Conservation (phyloP, 1,140 invertebrate species). For the Drosophila arizonae region DNA sequence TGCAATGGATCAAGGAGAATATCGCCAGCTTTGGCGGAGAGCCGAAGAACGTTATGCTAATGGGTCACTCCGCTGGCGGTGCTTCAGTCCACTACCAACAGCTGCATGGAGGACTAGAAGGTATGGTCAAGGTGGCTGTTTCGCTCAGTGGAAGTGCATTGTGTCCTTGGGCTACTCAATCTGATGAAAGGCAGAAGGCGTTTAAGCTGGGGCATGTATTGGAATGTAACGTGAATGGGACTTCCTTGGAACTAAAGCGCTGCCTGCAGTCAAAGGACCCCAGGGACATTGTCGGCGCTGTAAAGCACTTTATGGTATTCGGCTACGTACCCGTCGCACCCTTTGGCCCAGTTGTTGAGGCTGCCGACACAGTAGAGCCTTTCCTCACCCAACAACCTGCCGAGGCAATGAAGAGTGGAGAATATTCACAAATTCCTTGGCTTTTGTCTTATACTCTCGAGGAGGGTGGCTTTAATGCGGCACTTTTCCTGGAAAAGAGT, state of each 20-base stretch:
- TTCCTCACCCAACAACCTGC: slow-evolving; percentile 84
- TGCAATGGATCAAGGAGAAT: slow-evolving; percentile 86
- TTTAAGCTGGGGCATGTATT: slow-evolving; percentile 84
- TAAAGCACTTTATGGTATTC: slow-evolving; percentile 70
- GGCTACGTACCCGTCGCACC: slow-evolving; percentile 85
- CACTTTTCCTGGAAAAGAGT: slow-evolving; percentile 46
- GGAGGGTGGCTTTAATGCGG: slow-evolving; percentile 84
- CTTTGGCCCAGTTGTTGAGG: slow-evolving; percentile 85
- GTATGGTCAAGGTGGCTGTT: slow-evolving; percentile 52
- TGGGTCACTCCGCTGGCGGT: slow-evolving; percentile 85
- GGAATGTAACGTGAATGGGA: slow-evolving; percentile 83
- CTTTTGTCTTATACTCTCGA: slow-evolving; percentile 82
- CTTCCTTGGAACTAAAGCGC: slow-evolving; percentile 83
- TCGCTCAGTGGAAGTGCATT: slow-evolving; percentile 63
- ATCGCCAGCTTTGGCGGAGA: slow-evolving; percentile 85
- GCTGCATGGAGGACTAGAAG: slow-evolving; percentile 82
- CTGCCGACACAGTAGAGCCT: slow-evolving; percentile 50
- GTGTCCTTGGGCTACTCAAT: slow-evolving; percentile 79
- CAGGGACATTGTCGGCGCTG: slow-evolving; percentile 66
- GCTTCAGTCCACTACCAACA: slow-evolving; percentile 87
- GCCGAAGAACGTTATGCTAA: slow-evolving; percentile 84
- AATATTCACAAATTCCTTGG: slow-evolving; percentile 84
- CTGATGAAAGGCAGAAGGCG: slow-evolving; percentile 84
- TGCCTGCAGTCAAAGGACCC: slow-evolving; percentile 84
- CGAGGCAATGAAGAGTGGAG: slow-evolving; percentile 83